A percentile compares a stretch with the other conserved stretches of the same genome.
These are phyloP conservation scores for Drosophila anomelani DNA, from an alignment of 2,888 invertebrate species.

Conservation along the genomic window DNA sequence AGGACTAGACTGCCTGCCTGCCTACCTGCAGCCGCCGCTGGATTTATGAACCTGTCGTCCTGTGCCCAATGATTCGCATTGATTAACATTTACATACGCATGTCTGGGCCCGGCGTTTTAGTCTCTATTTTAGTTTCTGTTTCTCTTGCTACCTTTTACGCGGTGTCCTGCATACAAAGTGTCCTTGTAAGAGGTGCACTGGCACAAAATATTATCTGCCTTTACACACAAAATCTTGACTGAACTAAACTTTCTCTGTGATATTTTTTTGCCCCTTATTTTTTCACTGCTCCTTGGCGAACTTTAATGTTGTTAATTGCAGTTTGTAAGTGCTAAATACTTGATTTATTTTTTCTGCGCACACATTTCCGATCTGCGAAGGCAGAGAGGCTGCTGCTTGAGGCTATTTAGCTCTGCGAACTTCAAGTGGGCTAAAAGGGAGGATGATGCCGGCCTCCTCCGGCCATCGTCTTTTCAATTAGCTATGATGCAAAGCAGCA, in stretches of 20 bases:
- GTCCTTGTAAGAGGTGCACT: background rate
- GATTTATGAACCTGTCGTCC: constrained; percentile 30
- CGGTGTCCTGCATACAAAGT: constrained; percentile 22
- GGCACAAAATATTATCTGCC: background rate
- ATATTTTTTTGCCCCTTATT: background rate
- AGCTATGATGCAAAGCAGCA: constrained; percentile 52
- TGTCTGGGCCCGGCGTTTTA: constrained; percentile 16
- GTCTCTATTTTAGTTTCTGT: constrained; percentile 11
- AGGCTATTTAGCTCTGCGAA: constrained; percentile 32
- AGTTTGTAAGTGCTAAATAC: constrained; percentile 30
- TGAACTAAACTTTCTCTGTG: background rate
- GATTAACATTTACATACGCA: constrained; percentile 40
- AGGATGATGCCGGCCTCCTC: constrained; percentile 13
- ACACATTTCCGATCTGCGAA: constrained; percentile 28
- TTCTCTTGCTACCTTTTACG: background rate
- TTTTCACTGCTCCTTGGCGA: background rate
- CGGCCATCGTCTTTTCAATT: constrained; percentile 71
- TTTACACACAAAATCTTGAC: background rate
- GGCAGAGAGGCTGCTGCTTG: constrained; percentile 5
- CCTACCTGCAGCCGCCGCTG: background rate
- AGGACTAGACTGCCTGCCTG: too few relatives aligned
- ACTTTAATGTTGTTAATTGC: constrained; percentile 32
- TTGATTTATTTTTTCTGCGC: constrained; percentile 33
- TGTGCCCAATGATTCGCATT: constrained; percentile 35
- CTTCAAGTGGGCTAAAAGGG: constrained; percentile 21